Percentiles rank a stretch among this genome's conserved stretches.
Evolutionary conservation across 2,888 invertebrate species (phyloP).

Genomic region (Troides oblongomaculatus): DNA sequence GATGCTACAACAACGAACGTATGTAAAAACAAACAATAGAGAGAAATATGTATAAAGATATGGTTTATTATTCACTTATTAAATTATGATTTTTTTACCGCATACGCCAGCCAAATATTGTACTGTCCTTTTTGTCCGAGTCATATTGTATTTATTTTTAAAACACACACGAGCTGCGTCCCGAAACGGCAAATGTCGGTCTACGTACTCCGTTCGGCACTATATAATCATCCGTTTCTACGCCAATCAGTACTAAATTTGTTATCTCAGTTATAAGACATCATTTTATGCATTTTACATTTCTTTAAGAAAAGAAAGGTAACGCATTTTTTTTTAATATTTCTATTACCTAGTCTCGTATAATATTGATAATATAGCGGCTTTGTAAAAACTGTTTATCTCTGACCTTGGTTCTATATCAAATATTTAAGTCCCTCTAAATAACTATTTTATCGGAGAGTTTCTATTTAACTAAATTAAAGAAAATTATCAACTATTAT

Average conservation of each 20-base stretch:
- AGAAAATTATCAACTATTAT: background rate
- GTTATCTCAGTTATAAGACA: background rate
- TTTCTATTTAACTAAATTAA: background rate
- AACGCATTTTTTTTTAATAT: background rate
- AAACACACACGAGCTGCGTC: background rate
- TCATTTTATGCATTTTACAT: background rate
- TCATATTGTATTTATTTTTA: conserved; percentile 35
- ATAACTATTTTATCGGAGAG: no score
- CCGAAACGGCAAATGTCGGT: background rate
- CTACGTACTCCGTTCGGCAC: background rate
- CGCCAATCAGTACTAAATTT: background rate
- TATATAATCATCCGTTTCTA: conserved; percentile 1
- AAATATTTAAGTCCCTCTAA: no score
- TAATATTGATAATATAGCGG: no score
- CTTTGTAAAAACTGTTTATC: no score
- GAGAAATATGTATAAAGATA: background rate
- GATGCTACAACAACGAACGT: conserved; percentile 53
- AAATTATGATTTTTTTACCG: conserved; percentile 43
- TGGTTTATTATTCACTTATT: conserved; percentile 27
- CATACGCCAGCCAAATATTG: conserved; percentile 73
- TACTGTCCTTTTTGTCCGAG: conserved; percentile 50
- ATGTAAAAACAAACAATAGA: conserved; percentile 12
- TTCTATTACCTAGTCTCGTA: background rate
- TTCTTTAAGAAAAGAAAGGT: background rate
- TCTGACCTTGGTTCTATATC: no score